Percentiles rank a stretch among this genome's conserved stretches.
Evolutionary conservation across 2,113 vertebrate genomes (phyloP).

Genomic region (Dasyornis broadbenti): DNA sequence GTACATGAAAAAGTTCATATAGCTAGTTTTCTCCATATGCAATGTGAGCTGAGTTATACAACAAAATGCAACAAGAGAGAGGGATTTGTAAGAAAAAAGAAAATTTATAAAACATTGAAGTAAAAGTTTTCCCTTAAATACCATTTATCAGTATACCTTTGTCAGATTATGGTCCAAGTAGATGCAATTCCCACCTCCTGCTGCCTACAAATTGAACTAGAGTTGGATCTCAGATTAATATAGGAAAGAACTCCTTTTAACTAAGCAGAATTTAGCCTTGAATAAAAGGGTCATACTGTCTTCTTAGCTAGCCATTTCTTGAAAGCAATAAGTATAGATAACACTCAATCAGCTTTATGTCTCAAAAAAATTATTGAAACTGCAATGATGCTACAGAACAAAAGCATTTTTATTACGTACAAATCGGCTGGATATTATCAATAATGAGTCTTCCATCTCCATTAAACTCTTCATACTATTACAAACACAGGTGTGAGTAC

Average conservation of each 20-base stretch:
- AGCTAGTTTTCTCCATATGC: neutral
- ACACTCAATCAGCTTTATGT: neutral
- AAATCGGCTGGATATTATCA: constrained; percentile 3
- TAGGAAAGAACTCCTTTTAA: neutral
- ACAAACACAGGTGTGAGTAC: neutral
- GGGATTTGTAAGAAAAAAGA: accelerated
- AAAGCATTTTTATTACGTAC: constrained; percentile 23
- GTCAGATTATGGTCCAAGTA: neutral
- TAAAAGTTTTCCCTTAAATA: neutral
- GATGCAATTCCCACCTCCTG: neutral
- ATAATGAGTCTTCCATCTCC: neutral
- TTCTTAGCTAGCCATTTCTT: constrained; percentile 23
- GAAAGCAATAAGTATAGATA: neutral
- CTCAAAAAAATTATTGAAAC: neutral
- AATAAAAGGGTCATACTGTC: neutral
- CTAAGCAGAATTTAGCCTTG: neutral
- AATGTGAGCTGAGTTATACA: neutral
- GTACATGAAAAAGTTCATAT: neutral
- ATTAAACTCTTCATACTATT: neutral
- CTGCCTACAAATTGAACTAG: neutral
- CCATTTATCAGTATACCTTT: accelerated
- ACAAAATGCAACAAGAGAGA: neutral
- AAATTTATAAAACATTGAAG: neutral
- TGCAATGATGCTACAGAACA: neutral
- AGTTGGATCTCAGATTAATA: neutral